phyloP scores from a whole-genome alignment of 37 sponge, comb jelly and placozoan genomes.

The Agelas oroides region DNA sequence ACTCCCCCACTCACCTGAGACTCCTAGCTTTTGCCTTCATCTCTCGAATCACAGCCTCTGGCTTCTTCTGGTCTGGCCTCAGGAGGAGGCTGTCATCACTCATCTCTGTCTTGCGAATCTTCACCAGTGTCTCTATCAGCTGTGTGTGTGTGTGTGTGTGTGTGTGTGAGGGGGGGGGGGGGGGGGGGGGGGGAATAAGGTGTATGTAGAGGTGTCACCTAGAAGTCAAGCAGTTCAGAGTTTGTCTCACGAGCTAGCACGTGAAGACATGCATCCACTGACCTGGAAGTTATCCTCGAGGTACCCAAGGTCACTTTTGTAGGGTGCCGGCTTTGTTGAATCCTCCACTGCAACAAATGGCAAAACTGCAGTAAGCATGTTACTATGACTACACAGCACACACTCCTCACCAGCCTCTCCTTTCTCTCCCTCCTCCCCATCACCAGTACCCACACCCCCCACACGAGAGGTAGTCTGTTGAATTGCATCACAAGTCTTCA shows the following conservation, averaged over 20 bases:
- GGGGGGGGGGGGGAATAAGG: not conserved
- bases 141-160: too few relatives aligned
- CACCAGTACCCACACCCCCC: not conserved
- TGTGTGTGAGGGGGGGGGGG: too few relatives aligned
- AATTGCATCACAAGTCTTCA: conserved; percentile 23
- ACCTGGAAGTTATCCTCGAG: conserved; percentile 79
- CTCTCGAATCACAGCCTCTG: conserved; percentile 71
- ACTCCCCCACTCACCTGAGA: conserved; percentile 18
- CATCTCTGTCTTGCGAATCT: conserved; percentile 50
- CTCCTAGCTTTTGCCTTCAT: conserved; percentile 66
- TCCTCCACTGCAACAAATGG: not conserved
- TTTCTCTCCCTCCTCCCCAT: conserved; percentile 1
- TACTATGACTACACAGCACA: not conserved
- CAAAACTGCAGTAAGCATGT: too few relatives aligned
- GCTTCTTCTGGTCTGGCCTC: conserved; percentile 56
- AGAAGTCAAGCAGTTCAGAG: not conserved
- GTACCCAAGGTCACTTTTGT: conserved; percentile 71
- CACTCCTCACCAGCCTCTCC: not conserved
- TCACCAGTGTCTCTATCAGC: conserved; percentile 58
- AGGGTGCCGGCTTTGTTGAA: conserved; percentile 27
- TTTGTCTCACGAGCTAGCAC: not conserved
- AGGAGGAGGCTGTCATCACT: conserved; percentile 42
- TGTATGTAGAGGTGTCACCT: not conserved
- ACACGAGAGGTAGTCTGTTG: not conserved
- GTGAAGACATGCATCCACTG: not conserved